Conservation (phyloP, 2,113 vertebrate genomes). For the Tiliqua scincoides region DNA sequence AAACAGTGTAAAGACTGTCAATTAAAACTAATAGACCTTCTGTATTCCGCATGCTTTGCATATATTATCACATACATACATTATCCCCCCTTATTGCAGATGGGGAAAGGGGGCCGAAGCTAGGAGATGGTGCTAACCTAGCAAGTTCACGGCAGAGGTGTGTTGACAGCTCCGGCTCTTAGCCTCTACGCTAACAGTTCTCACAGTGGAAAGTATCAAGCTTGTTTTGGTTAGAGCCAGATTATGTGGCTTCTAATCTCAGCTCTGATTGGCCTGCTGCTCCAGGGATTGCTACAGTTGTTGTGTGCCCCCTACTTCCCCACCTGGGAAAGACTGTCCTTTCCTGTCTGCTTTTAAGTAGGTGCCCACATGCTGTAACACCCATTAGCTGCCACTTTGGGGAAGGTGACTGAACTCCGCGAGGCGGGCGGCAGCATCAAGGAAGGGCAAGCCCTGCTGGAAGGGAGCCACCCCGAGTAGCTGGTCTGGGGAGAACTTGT, state of each 20-base stretch:
- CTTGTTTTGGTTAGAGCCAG: background rate
- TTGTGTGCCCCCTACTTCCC: no score
- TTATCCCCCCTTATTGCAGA: background rate
- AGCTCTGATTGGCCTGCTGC: background rate
- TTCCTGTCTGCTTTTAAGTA: background rate
- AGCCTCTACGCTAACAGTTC: background rate
- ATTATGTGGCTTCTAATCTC: background rate
- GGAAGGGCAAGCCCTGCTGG: background rate
- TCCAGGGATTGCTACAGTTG: background rate
- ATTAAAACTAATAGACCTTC: no score
- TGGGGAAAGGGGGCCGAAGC: background rate
- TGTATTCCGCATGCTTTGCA: no score
- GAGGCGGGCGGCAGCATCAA: no score
- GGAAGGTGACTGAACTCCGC: background rate
- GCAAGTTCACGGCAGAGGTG: background rate
- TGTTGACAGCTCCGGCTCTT: background rate
- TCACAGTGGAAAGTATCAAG: background rate
- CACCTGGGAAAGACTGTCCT: background rate
- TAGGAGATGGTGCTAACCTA: background rate
- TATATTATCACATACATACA: no score
- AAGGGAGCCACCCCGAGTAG: background rate
- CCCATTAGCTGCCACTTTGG: background rate
- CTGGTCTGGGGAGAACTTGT: background rate
- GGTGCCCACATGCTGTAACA: background rate
- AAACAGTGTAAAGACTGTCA: no score